Evolutionary conservation across 2,888 invertebrate species (phyloP).

Genomic region (Idaea dimidiata): DNA sequence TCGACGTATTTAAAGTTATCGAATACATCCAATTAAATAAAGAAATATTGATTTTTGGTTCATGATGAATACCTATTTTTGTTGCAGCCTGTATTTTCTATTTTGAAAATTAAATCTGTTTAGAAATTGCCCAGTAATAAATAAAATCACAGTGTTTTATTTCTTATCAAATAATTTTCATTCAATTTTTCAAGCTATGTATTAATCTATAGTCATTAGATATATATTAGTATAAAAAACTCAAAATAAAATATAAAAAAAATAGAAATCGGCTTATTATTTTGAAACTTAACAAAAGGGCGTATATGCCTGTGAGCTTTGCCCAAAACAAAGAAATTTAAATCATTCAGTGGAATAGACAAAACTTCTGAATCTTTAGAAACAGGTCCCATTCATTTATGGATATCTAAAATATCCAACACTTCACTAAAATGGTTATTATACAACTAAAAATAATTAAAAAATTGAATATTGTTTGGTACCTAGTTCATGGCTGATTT

Average conservation of each 20-base stretch:
- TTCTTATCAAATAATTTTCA: constrained; percentile 59
- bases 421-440: no score
- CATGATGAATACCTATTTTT: no score
- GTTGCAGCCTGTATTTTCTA: not conserved
- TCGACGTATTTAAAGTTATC: no score
- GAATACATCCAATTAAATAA: no score
- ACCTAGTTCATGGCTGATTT: no score
- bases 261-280: constrained; percentile 63
- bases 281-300: constrained; percentile 72
- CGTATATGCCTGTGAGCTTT: constrained; percentile 28
- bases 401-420: no score
- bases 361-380: not conserved
- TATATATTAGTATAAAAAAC: constrained; percentile 55
- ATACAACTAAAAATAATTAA: no score
- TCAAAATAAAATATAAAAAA: constrained; percentile 52
- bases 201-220: constrained; percentile 47
- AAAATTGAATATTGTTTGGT: no score
- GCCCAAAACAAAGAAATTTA: constrained; percentile 24
- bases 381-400: no score
- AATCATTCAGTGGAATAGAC: not conserved
- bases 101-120: constrained; percentile 30
- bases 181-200: constrained; percentile 40
- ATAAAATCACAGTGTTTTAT: constrained; percentile 75
- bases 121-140: constrained; percentile 65
- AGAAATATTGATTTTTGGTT: no score